Evolutionary conservation across 2,888 invertebrate genomes (phyloP), one percentile per base, ranked within the genome.

Genomic region (Ectemnius cavifrons): DNA sequence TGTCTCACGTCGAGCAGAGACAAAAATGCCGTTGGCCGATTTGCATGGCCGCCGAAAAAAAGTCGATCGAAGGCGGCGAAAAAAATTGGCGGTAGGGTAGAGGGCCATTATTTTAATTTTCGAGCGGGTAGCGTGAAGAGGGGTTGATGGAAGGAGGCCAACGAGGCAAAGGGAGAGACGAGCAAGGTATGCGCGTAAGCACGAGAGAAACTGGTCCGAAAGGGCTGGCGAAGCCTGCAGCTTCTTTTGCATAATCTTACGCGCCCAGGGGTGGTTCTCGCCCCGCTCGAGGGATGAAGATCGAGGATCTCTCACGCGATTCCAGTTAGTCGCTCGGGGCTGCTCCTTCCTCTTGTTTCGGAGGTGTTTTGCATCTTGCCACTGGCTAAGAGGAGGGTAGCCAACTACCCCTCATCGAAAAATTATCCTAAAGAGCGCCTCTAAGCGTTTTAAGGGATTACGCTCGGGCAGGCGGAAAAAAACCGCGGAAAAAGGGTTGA

Each of bases 361-460:
- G 66, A 77, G 77, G 77, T 77, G 77, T 77, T 77, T 77, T 77
- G 77, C 77, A 77, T 77, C 77, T 72, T 77, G 37, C 72, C 77
- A 28, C 46, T n/a, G 11, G 28, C 58, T 58, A 52, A 20, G 62
- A 66, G 28, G 28, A 52, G 23, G n/a, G 63, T 20, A 47, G 63
- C 18, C 20, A 49, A 47, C 47, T 20, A 63, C 49, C 49, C 63
- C 63, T 27, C 23, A 63, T 47, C 37, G 23, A 47, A 52, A 86
- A 88, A 88, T 89, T 89, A 88, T 83, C 89, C 89, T 88, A 89
- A 89, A 89, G 84, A 89, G 84, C 84, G 87, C 81, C 85, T 85
- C 85, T 91, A 90, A 91, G 90, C 90, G 89, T 89, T 91, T 91
- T 89, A 91, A 90, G 84, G 87, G 90, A 90, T 91, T 90, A 90